Conservation (phyloP, 2,113 vertebrate genomes). For the Phocoena phocoena region DNA sequence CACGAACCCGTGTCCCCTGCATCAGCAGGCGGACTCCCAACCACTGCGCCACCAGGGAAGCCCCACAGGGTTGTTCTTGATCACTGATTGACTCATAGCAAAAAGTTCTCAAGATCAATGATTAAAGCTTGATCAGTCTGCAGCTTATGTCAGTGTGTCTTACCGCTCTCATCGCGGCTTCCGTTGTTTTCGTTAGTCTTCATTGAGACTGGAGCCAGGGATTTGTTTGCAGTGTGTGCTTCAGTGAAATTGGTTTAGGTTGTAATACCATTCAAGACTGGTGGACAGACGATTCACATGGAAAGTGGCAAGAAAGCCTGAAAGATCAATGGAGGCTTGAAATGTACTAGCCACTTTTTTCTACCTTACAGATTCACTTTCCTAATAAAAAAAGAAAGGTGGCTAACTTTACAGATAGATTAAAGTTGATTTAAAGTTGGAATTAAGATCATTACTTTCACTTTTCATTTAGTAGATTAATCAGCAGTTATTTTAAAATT, state of each 20-base stretch:
- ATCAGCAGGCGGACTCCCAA: too few relatives aligned
- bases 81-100: not conserved
- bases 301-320: not conserved
- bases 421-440: not conserved
- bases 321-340: not conserved
- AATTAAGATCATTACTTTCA: not conserved
- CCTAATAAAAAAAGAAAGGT: not conserved
- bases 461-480: slow-evolving; percentile 21
- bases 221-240: not conserved
- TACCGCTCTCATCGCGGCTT: not conserved
- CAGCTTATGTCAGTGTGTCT: not conserved
- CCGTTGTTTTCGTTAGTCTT: not conserved
- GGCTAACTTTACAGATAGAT: not conserved
- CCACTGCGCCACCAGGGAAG: too few relatives aligned
- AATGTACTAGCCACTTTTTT: not conserved
- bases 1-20: too few relatives aligned
- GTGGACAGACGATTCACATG: not conserved
- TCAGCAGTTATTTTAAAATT: not conserved
- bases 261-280: not conserved
- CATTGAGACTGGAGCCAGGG: not conserved
- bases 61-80: fast-evolving
- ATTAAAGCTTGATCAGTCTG: not conserved
- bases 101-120: not conserved
- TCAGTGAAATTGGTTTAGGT: not conserved
- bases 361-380: not conserved